Base-by-base conservation (phyloP, 2,888 invertebrate species). In the Oxyteleia sp. region DNA sequence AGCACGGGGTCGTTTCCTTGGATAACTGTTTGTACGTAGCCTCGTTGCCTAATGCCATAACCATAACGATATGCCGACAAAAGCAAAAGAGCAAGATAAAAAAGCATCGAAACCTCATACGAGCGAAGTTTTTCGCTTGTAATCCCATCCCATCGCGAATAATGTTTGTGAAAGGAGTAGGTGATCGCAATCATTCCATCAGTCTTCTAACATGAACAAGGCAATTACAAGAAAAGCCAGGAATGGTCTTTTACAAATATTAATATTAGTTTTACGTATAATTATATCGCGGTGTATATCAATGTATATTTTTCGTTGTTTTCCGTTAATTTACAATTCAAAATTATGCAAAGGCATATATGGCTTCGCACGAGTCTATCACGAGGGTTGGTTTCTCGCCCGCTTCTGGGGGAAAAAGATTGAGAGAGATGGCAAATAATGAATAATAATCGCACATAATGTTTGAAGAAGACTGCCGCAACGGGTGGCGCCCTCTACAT, bases 371-470 rank as follows among this genome's bases (percentile, higher is more conserved):
- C 53, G 55, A 64, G 74, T 93, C 91, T 89, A 93, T 91, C 91
- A 91, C 89, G 91, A 81, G 81, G 85, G 82, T 81, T 78, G 66
- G 41, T 55, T 55, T 81, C 23, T 47, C 53, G 35, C 43, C n/a
- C 47, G 29, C 11, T 15, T 23, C 10, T n/a, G 68, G 63, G 71
- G 61, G 20, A 15, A 41, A 45, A 61, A 72, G 74, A 68, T 47
- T 16, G 79, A 86, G 84, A 84, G 88, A 88, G 89, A 89, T 41
- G 85, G 86, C 88, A 86, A 87, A 90, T 91, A 91, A 91, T 92
- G 91, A 92, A 92, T 92, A 92, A 92, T 92, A 92, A 91, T 92
- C 90, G 88, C 89, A 85, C 85, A 86, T 90, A 90, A 91, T 88
- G 87, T 85, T 84, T 75, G 80, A 71, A 59, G 71, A 75, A 66